Base-by-base conservation (phyloP, 37 sponge, comb jelly and placozoan genomes). In the Chondrosia reniformis region DNA sequence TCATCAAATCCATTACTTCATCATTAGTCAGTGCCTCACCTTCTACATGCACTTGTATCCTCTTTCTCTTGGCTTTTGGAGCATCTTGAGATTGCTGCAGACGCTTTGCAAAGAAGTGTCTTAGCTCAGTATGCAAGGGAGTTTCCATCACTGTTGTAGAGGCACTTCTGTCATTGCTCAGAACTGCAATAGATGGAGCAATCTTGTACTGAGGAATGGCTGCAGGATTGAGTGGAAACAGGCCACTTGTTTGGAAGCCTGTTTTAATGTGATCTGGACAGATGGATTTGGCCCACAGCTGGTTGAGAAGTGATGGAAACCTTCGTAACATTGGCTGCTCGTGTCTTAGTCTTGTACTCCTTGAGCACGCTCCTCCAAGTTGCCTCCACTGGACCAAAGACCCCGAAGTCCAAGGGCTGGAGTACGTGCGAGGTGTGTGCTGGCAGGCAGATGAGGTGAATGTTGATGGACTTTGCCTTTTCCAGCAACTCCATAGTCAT, bases 391-490 rank as follows among this genome's bases (percentile, higher is more conserved):
- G 85, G 81, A 1, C 78, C 74, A 69, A 80, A 89, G 15, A 89
- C 85, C 33, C 59, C 64, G 0, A 84, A 77, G 55, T 89, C 85
- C 27, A 84, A 63, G 27, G 89, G 89, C 42, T 84, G 81, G 27
- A 87, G 56, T 8, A 77, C 42, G 39, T 81, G 79, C 31, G 83
- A 81, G 13, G 72, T 75, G 76, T 88, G 80, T 22, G 89, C 80
- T 30, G 89, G 89, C 22, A 88, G 46, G 46, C 84, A 88, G 5
- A 88, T n/a, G 0, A 84, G 30, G 30, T 84, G 83, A 33, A 83
- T 36, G 42, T 80, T 76, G 39, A 36, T 46, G 3, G 4, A 40
- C 22, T 75, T 66, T 32, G 88, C 88, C 36, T 30, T 15, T 25
- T 78, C 33, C 15, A 79, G 61, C 40, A 83, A n/a, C 15, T 58